Evolutionary conservation across 2,888 invertebrate genomes (phyloP), one percentile per base, ranked within the genome.

Genomic region (Protophormia terraenovae): DNA sequence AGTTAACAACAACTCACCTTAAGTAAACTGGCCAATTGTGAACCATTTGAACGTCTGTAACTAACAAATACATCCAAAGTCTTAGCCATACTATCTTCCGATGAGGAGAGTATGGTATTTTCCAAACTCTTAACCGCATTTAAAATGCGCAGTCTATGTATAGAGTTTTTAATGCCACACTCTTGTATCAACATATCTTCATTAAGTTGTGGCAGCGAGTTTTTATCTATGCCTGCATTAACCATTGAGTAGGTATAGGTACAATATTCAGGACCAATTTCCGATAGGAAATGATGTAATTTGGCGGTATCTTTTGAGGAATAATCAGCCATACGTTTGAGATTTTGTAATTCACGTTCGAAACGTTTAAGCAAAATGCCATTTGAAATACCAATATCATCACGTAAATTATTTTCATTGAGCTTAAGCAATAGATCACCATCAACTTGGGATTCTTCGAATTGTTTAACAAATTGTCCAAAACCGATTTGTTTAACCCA

Each of bases 401-500:
- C 96, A 88, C 95, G 95, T 73, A 99, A 95, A 94, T 98, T 98
- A 75, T 97, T 96, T 92, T 98, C 99, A 10, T 96, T 97, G 87
- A 99, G 94, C 92, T 98, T 97, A 79, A 99, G 93, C 86, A 99
- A 93, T 71, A 99, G 94, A 94, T 99, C 99, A 7, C 99, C 99
- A 92, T 99, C 99, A 35, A 99, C 99, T 92, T 97, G 95, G 90
- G 98, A 98, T 76, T 97, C 96, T 58, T 95, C 95, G 91, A 99
- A 99, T 91, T 96, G 96, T 2, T 93, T 94, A 2, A 96, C 95
- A 89, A 96, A 98, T 90, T 97, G 96, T 16, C 95, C 94, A 92
- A 99, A 99, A 0, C 98, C 98, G 89, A 98, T 98, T 94, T 99
- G 99, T 91, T 97, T 98, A 0, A 99, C 98, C 99, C 99, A 99